phyloP scores from a whole-genome alignment of 1,140 invertebrate species.

The Meloidogyne exigua region DNA sequence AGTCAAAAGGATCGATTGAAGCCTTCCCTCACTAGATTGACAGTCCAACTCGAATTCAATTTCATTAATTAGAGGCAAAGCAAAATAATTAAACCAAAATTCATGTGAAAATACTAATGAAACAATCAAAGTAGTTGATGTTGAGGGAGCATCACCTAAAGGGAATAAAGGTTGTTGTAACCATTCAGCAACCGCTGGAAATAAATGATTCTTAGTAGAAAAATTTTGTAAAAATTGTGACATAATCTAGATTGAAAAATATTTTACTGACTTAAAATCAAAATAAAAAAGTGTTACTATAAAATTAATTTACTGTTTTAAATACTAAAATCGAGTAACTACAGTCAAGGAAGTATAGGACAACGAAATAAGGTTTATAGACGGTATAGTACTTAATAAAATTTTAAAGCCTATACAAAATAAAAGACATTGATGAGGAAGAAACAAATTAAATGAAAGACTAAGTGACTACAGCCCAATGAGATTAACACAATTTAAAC shows the following conservation, averaged over 20 bases:
- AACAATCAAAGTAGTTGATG: not conserved
- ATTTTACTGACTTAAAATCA: not conserved
- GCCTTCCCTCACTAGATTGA: not conserved
- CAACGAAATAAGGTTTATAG: not conserved
- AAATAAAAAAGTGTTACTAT: not conserved
- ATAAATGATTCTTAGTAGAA: not conserved
- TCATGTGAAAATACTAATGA: constrained; percentile 8
- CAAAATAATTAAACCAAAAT: constrained; percentile 16
- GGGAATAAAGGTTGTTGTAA: not conserved
- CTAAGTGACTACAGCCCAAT: too few relatives aligned
- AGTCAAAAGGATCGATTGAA: not conserved
- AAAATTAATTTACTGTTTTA: too few relatives aligned
- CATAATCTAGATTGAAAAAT: not conserved
- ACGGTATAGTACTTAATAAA: not conserved
- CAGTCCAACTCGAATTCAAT: not conserved
- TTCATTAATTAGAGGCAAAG: not conserved
- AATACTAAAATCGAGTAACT: too few relatives aligned
- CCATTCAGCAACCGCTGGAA: not conserved
- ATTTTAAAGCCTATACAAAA: not conserved
- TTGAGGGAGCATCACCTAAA: not conserved
- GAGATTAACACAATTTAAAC: too few relatives aligned
- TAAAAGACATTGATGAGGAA: constrained; percentile 1
- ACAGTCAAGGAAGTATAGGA: not conserved
- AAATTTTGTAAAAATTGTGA: not conserved
- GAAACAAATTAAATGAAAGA: too few relatives aligned